These are phyloP conservation scores for Acanthopleura granulata DNA, from an alignment of 2,888 invertebrate species.

Conservation along the genomic window DNA sequence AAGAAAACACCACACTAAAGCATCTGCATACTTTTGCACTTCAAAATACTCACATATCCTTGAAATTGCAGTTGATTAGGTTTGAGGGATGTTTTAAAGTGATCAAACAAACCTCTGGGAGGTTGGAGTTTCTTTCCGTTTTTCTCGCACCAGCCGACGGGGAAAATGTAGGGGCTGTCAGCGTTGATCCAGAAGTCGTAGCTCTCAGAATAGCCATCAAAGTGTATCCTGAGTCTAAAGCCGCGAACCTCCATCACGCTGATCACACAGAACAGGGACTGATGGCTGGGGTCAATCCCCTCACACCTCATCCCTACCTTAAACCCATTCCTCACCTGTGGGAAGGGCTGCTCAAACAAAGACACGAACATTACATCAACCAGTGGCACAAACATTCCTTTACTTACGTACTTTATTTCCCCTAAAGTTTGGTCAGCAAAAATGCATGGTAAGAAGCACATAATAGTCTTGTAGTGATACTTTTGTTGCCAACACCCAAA, in stretches of 20 bases:
- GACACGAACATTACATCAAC: background rate
- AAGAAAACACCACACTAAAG: no score
- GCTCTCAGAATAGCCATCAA: slow-evolving; percentile 89
- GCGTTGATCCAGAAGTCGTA: slow-evolving; percentile 96
- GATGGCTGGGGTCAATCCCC: slow-evolving; percentile 93
- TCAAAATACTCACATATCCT: no score
- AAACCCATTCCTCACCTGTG: slow-evolving; percentile 80
- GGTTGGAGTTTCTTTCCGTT: slow-evolving; percentile 84
- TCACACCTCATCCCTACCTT: slow-evolving; percentile 88
- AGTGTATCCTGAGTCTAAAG: slow-evolving; percentile 87
- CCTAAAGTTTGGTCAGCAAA: background rate
- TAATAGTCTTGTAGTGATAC: no score
- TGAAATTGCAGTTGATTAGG: no score
- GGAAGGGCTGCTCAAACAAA: slow-evolving; percentile 74
- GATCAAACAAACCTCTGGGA: slow-evolving; percentile 75
- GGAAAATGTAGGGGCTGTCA: slow-evolving; percentile 91
- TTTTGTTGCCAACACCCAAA: no score
- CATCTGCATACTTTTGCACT: no score
- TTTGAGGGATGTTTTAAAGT: no score
- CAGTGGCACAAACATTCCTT: background rate
- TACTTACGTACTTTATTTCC: background rate
- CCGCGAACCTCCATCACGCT: slow-evolving; percentile 83
- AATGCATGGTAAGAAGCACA: no score
- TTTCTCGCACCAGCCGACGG: slow-evolving; percentile 93
- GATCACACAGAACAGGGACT: slow-evolving; percentile 88